These are phyloP conservation scores for Drusus annulatus DNA, from an alignment of 1,140 invertebrate genomes.

Conservation along the genomic window DNA sequence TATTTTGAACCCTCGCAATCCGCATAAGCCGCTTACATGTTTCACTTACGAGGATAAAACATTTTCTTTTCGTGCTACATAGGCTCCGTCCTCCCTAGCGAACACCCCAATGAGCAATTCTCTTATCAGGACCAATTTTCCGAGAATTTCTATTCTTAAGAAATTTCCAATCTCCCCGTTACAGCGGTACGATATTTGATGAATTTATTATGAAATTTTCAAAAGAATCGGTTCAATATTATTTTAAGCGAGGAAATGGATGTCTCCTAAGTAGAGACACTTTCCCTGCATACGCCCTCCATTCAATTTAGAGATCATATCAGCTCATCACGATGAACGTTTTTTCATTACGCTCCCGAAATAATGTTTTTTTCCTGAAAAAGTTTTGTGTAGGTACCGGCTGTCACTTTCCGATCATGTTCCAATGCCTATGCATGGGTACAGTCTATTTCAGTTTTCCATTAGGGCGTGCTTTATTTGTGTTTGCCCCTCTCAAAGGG, in stretches of 20 bases:
- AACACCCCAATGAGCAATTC: slow-evolving; percentile 28
- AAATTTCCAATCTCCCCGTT: slow-evolving; percentile 32
- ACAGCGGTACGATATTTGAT: slow-evolving; percentile 32
- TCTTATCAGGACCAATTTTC: slow-evolving; percentile 31
- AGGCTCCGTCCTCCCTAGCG: neutral
- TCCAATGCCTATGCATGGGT: neutral
- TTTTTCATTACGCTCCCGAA: slow-evolving; percentile 8
- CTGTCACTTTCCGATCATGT: slow-evolving; percentile 2
- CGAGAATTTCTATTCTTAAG: slow-evolving; percentile 4
- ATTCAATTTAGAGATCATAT: slow-evolving; percentile 30
- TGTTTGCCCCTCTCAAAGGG: too few relatives aligned
- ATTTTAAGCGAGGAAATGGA: slow-evolving; percentile 5
- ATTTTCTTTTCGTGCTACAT: slow-evolving; percentile 28
- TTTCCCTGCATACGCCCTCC: slow-evolving; percentile 1
- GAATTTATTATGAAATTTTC: slow-evolving; percentile 26
- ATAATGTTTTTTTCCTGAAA: slow-evolving; percentile 8
- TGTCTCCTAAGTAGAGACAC: slow-evolving; percentile 1
- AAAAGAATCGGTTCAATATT: slow-evolving; percentile 20
- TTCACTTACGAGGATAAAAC: slow-evolving; percentile 44
- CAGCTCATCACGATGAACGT: slow-evolving; percentile 30
- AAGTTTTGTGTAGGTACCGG: neutral
- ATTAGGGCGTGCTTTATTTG: too few relatives aligned
- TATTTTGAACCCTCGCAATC: slow-evolving; percentile 21
- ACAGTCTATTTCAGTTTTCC: too few relatives aligned
- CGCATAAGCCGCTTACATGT: slow-evolving; percentile 39